These are phyloP conservation scores for Acanthurus tractus DNA, from an alignment of 2,797 vertebrate species.

Conservation along the genomic window DNA sequence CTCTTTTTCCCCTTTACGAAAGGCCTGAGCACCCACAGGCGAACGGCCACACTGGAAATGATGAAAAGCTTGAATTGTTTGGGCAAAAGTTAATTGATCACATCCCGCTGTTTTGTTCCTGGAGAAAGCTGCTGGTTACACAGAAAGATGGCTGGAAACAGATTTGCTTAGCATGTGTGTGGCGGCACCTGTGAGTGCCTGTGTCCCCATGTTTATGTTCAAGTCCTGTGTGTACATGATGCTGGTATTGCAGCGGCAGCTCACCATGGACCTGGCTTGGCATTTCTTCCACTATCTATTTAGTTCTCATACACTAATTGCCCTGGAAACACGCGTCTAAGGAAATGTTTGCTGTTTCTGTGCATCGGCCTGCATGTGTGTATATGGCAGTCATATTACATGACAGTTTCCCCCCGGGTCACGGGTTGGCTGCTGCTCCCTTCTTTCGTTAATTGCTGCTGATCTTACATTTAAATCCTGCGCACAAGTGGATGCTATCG, in stretches of 20 bases:
- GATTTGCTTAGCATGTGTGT: constrained; percentile 14
- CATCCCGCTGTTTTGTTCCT: constrained; percentile 61
- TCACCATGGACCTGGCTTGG: background rate
- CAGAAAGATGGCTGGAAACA: constrained; percentile 34
- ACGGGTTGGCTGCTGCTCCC: constrained; percentile 41
- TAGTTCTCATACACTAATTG: constrained; percentile 40
- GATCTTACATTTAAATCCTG: constrained; percentile 63
- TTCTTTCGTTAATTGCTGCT: constrained; percentile 68
- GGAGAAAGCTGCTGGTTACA: constrained; percentile 42
- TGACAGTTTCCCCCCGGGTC: constrained; percentile 57
- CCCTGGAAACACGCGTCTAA: constrained; percentile 15
- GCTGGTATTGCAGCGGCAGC: background rate
- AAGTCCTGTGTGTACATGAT: background rate
- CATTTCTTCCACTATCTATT: constrained; percentile 28
- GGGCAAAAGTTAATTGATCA: constrained; percentile 70
- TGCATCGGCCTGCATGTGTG: constrained; percentile 7
- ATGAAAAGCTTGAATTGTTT: constrained; percentile 60
- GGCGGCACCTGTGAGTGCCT: background rate
- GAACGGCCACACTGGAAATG: constrained; percentile 39
- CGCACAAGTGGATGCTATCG: constrained; percentile 63
- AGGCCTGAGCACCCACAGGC: constrained; percentile 44
- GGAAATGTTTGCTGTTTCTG: constrained; percentile 18
- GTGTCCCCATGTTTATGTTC: background rate
- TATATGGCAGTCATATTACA: constrained; percentile 38
- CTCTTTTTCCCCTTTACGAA: constrained; percentile 23